phyloP scores from a whole-genome alignment of 2,113 vertebrate genomes.

The Pampusana beccarii region DNA sequence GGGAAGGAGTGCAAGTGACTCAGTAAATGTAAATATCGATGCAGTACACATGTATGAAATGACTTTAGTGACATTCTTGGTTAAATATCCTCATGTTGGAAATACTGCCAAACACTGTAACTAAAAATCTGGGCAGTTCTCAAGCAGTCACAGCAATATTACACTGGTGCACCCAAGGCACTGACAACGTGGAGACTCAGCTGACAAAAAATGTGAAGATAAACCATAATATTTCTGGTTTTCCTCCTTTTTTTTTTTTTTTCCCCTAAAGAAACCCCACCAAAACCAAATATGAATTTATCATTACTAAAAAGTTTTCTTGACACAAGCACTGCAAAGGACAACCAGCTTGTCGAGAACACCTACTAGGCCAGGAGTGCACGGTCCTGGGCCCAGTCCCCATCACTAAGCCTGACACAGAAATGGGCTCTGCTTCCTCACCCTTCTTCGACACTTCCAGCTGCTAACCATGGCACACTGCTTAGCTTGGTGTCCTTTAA shows the following conservation, averaged over 20 bases:
- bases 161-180: not conserved
- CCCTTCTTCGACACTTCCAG: not conserved
- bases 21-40: not conserved
- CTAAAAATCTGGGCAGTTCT: not conserved
- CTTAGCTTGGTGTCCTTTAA: not conserved
- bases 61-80: not conserved
- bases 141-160: not conserved
- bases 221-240: not conserved
- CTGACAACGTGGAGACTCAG: not conserved
- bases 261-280: not conserved
- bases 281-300: not conserved
- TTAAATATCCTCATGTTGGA: not conserved
- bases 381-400: not conserved
- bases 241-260: not conserved
- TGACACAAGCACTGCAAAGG: not conserved
- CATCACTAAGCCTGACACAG: not conserved
- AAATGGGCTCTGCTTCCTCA: fast-evolving
- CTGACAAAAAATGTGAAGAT: not conserved
- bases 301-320: not conserved
- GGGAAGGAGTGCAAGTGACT: not conserved
- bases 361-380: not conserved
- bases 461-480: not conserved
- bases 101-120: not conserved
- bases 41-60: not conserved
- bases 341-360: not conserved